phyloP scores from a whole-genome alignment of 1,140 invertebrate genomes.

The Musca domestica region DNA sequence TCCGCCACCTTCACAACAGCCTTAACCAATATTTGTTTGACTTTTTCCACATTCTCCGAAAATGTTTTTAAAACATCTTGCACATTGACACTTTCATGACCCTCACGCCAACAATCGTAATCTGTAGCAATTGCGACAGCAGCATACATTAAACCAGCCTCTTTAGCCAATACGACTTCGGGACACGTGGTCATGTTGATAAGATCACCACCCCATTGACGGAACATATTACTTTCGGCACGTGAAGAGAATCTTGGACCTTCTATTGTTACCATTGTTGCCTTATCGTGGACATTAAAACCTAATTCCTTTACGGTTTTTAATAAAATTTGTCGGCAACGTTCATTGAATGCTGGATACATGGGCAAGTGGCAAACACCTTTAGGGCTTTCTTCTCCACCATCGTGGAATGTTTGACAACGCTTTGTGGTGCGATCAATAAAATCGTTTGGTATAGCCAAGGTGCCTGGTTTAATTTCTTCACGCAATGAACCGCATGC shows the following conservation, averaged over 20 bases:
- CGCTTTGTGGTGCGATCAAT: constrained; percentile 83
- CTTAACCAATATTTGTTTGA: constrained; percentile 64
- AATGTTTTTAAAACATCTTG: constrained; percentile 70
- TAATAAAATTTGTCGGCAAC: constrained; percentile 67
- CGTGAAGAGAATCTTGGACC: constrained; percentile 85
- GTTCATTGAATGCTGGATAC: constrained; percentile 80
- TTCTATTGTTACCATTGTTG: constrained; percentile 90
- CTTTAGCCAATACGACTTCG: constrained; percentile 92
- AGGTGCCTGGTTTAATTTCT: constrained; percentile 80
- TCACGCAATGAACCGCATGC: constrained; percentile 81
- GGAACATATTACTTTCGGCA: constrained; percentile 87
- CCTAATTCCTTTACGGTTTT: constrained; percentile 65
- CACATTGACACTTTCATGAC: constrained; percentile 67
- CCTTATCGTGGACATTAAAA: constrained; percentile 63
- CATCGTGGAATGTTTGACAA: constrained; percentile 88
- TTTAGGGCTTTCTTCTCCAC: constrained; percentile 57
- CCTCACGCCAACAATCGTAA: constrained; percentile 94
- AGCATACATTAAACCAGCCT: constrained; percentile 90
- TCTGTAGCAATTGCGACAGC: constrained; percentile 92
- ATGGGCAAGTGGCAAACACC: constrained; percentile 93
- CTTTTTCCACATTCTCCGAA: constrained; percentile 70
- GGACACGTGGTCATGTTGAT: constrained; percentile 97
- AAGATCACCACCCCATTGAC: constrained; percentile 83
- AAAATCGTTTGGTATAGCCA: constrained; percentile 90
- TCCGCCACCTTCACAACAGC: constrained; percentile 66